phyloP scores from a whole-genome alignment of 2,797 vertebrate genomes.

The Pogonophryne albipinna region DNA sequence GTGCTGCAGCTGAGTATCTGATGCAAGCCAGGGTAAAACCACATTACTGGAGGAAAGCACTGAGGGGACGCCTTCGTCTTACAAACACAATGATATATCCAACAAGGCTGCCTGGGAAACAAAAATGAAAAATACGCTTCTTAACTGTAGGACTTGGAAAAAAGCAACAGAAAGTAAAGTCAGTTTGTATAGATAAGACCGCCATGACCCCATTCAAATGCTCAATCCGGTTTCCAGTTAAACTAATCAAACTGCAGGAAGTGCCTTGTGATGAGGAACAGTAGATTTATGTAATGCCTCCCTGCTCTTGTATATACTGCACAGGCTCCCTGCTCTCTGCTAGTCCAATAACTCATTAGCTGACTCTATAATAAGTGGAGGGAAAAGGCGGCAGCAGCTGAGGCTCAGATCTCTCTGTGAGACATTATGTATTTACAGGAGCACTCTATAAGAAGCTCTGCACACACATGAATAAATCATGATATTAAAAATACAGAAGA shows the following conservation, averaged over 20 bases:
- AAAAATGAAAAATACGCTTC: neutral
- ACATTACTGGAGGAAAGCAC: constrained; percentile 24
- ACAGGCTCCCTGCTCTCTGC: constrained; percentile 30
- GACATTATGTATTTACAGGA: constrained; percentile 58
- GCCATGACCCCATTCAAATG: constrained; percentile 1
- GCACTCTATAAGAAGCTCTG: constrained; percentile 44
- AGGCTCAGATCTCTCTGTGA: constrained; percentile 55
- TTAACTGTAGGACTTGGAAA: neutral
- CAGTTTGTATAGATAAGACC: constrained; percentile 2
- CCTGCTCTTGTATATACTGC: constrained; percentile 20
- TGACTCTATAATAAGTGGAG: constrained; percentile 49
- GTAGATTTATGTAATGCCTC: constrained; percentile 53
- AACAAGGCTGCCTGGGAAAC: neutral
- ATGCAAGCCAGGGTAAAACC: constrained; percentile 56
- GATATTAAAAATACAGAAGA: constrained; percentile 53
- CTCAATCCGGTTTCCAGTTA: constrained; percentile 13
- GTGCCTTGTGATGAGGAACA: constrained; percentile 15
- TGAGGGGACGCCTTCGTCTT: neutral
- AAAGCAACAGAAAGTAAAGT: neutral
- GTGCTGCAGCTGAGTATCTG: constrained; percentile 32
- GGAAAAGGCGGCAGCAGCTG: constrained; percentile 21
- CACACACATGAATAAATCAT: constrained; percentile 68
- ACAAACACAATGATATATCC: constrained; percentile 20
- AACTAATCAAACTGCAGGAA: constrained; percentile 17
- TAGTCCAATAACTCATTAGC: constrained; percentile 70